These are phyloP conservation scores for Myzus persicae DNA, from an alignment of 1,140 invertebrate species.

Conservation along the genomic window DNA sequence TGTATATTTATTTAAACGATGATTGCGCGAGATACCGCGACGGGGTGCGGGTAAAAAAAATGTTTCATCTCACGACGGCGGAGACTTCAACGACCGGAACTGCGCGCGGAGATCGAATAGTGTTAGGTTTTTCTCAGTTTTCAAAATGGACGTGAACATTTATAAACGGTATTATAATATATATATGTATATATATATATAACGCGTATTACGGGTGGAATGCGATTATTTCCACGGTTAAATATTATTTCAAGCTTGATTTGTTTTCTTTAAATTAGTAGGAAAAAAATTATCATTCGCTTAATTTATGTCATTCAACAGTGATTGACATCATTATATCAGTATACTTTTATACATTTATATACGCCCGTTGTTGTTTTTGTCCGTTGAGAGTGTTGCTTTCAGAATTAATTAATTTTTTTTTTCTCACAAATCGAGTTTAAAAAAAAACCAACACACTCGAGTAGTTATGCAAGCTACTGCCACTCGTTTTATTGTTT, in stretches of 20 bases:
- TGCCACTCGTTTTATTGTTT: neutral
- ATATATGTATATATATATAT: neutral
- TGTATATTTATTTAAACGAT: neutral
- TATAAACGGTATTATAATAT: neutral
- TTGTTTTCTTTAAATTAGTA: neutral
- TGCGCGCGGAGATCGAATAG: neutral
- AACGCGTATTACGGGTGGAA: neutral
- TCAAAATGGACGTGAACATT: neutral
- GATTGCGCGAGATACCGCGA: too few species aligned
- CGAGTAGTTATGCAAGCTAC: neutral
- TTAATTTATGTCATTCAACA: neutral
- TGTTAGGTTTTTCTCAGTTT: neutral
- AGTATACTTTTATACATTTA: neutral
- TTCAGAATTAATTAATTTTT: conserved; percentile 36
- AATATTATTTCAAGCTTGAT: conserved; percentile 31
- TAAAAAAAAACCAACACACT: neutral
- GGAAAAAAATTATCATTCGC: neutral
- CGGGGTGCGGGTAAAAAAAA: neutral
- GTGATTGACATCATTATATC: neutral
- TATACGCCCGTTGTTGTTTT: neutral
- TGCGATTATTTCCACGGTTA: neutral
- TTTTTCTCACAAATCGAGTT: neutral
- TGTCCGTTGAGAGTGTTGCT: neutral
- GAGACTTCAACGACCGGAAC: conserved; percentile 40
- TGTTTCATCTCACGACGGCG: neutral